A percentile compares a stretch with the other conserved stretches of the same genome.
Evolutionary conservation across 2,797 vertebrate species (phyloP).

Genomic region (Argyrosomus regius): DNA sequence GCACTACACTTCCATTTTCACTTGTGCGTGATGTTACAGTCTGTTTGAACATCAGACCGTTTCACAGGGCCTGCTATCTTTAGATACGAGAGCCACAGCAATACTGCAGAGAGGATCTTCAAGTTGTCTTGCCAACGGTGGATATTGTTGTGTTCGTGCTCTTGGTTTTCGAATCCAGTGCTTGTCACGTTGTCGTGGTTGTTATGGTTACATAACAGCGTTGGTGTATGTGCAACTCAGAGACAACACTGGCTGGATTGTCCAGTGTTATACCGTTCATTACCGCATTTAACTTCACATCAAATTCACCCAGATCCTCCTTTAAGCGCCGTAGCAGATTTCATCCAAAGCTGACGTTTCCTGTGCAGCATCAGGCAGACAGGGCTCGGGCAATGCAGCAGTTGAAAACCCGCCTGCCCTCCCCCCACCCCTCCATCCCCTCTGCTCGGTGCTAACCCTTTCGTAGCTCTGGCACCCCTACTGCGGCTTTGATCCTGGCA

Average conservation of each 20-base stretch:
- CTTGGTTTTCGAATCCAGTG: conserved; percentile 20
- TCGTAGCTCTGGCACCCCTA: conserved; percentile 47
- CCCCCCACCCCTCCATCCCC: conserved; percentile 20
- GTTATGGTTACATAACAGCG: conserved; percentile 71
- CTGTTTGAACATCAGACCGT: conserved; percentile 38
- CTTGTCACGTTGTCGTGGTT: conserved; percentile 66
- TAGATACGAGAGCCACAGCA: conserved; percentile 38
- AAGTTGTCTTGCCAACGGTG: conserved; percentile 42
- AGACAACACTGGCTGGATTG: conserved; percentile 33
- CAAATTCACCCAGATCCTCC: conserved; percentile 8
- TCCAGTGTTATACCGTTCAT: conserved; percentile 27
- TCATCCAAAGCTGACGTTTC: conserved; percentile 36
- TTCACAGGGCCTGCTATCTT: conserved; percentile 48
- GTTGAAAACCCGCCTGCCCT: conserved; percentile 23
- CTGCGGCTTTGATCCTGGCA: conserved; percentile 71
- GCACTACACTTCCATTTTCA: conserved; percentile 20
- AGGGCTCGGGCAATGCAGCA: conserved; percentile 54
- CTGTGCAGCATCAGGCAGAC: conserved; percentile 35
- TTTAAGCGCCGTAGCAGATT: conserved; percentile 7
- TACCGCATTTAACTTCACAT: not conserved
- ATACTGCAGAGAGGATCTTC: conserved; percentile 32
- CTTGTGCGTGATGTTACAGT: conserved; percentile 41
- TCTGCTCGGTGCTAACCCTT: conserved; percentile 59
- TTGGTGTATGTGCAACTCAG: conserved; percentile 44
- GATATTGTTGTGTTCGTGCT: conserved; percentile 38